Evolutionary conservation across 2,797 vertebrate genomes (phyloP).

Genomic region (Fistularia commersonii): DNA sequence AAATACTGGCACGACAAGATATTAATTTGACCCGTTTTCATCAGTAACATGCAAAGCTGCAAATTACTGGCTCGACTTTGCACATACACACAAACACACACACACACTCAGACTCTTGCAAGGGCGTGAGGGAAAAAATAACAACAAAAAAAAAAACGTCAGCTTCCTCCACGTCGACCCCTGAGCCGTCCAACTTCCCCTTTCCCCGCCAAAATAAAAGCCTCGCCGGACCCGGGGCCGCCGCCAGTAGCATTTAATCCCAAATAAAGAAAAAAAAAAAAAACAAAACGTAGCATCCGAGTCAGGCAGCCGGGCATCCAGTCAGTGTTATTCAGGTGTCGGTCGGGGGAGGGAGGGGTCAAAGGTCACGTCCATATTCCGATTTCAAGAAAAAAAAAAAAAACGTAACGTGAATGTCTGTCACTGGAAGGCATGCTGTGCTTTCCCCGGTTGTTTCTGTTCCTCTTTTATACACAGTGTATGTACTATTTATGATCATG

Average conservation of each 20-base stretch:
- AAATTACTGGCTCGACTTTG: too few species aligned
- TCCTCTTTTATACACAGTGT: constrained; percentile 67
- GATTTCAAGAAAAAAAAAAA: constrained; percentile 22
- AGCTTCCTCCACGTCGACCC: constrained; percentile 41
- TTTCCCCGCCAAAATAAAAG: constrained; percentile 14
- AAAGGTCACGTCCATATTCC: constrained; percentile 38
- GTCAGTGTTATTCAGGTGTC: constrained; percentile 31
- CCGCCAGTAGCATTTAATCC: constrained; percentile 54
- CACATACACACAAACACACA: too few species aligned
- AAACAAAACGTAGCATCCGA: constrained; percentile 48
- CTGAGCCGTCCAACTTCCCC: constrained; percentile 32
- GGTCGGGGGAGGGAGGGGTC: not conserved
- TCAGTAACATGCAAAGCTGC: too few species aligned
- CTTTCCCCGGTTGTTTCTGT: constrained; percentile 66
- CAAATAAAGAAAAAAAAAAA: too few species aligned
- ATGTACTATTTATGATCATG: constrained; percentile 73
- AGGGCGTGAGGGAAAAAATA: too few species aligned
- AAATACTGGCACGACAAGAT: too few species aligned
- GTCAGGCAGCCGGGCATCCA: too few species aligned
- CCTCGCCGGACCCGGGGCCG: constrained; percentile 36
- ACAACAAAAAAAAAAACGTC: too few species aligned
- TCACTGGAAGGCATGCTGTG: constrained; percentile 76
- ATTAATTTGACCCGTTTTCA: too few species aligned
- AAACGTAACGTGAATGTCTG: constrained; percentile 72
- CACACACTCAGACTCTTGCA: too few species aligned